phyloP scores from a whole-genome alignment of 2,888 invertebrate species.

The Cecidostiba fungosa region DNA sequence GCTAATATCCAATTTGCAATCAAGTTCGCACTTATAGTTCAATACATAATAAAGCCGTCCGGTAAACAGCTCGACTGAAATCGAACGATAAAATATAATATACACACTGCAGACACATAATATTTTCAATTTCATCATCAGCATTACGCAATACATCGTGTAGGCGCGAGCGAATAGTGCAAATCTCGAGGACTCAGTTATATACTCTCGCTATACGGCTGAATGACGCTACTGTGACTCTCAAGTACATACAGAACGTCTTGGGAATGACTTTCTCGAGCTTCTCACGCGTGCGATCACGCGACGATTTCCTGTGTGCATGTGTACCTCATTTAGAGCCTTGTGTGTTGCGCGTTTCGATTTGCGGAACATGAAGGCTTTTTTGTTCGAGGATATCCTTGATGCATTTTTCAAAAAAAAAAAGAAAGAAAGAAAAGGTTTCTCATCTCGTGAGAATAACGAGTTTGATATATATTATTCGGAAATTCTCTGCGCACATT shows the following conservation, averaged over 20 bases:
- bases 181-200: background rate
- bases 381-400: background rate
- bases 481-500: no score
- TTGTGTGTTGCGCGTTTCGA: background rate
- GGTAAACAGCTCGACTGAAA: background rate
- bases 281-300: slow-evolving; percentile 2
- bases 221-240: background rate
- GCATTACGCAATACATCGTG: background rate
- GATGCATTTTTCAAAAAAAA: no score
- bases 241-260: background rate
- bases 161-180: background rate
- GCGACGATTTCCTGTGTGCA: slow-evolving; percentile 9
- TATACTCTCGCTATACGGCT: background rate
- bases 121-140: background rate
- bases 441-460: background rate
- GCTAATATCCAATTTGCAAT: slow-evolving; percentile 1
- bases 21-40: background rate
- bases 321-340: background rate
- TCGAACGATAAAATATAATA: background rate
- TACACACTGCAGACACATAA: background rate
- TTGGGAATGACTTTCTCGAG: background rate
- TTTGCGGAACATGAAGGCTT: background rate
- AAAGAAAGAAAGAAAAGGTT: no score
- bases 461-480: no score
- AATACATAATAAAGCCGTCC: background rate